Conservation (phyloP, 2,113 vertebrate genomes). For the Girardinichthys multiradiatus region DNA sequence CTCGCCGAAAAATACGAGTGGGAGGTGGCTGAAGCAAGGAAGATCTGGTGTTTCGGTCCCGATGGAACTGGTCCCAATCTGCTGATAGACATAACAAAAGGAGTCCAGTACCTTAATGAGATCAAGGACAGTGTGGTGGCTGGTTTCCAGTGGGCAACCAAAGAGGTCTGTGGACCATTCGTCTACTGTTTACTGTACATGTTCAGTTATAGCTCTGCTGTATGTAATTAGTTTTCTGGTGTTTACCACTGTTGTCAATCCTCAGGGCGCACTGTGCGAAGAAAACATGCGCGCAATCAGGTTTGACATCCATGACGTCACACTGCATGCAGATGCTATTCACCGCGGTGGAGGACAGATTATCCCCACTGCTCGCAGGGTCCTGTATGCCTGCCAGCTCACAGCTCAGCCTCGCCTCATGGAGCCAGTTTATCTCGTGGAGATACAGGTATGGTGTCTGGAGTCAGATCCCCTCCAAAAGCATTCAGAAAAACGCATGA, state of each 20-base stretch:
- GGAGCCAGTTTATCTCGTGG: slow-evolving; percentile 95
- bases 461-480: background rate
- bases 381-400: slow-evolving; percentile 90
- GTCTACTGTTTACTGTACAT: background rate
- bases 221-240: background rate
- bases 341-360: slow-evolving; percentile 96
- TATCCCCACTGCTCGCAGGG: slow-evolving; percentile 90
- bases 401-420: slow-evolving; percentile 90
- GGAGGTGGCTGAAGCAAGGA: slow-evolving; percentile 92
- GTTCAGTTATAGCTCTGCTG: background rate
- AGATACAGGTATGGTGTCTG: slow-evolving; percentile 87
- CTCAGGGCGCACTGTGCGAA: slow-evolving; percentile 90
- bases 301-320: slow-evolving; percentile 92
- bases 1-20: slow-evolving; percentile 93
- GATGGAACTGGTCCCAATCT: slow-evolving; percentile 93
- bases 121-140: slow-evolving; percentile 98
- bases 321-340: slow-evolving; percentile 90
- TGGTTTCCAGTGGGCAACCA: slow-evolving; percentile 96
- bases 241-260: background rate
- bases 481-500: background rate
- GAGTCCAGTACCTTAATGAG: slow-evolving; percentile 96
- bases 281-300: slow-evolving; percentile 92
- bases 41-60: slow-evolving; percentile 97
- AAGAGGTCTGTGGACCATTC: slow-evolving; percentile 82
- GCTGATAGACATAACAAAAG: slow-evolving; percentile 94